Base-by-base conservation (phyloP, 2,113 vertebrate species). In the Lamprotornis superbus region DNA sequence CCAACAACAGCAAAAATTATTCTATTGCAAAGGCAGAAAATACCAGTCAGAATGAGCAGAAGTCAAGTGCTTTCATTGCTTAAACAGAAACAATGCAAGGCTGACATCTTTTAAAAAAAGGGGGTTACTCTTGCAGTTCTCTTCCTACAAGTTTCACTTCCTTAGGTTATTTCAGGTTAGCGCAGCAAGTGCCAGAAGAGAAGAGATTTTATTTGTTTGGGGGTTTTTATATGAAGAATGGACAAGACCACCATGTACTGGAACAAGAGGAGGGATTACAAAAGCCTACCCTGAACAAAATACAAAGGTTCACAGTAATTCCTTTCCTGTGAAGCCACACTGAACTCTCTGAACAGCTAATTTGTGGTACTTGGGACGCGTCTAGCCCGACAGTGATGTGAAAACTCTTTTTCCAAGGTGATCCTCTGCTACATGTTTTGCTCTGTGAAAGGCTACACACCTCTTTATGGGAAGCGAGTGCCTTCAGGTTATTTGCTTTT, bases 141-240 rank as follows among this genome's bases (percentile, higher is more conserved):
- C 84, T 94, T 86, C 92, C 78, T 33, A 19, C 27, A 77, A 64
- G 89, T 95, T 95, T 96, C 55, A 2, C 65, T 96, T 97, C 87
- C 82, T 79, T 76, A 59, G 47, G 16, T 50, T 77, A 33, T 87
- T 93, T 86, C 2, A 4, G 47, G 50, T 82, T 94, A 63, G 76
- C 73, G 77, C 93, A 84, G 73, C 65, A 87, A 87, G 65, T 75
- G 28, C 24, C 40, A 83, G 52, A 68, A 81, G 40, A 86, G 24
- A 86, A 96, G 15, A 27, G 15, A 30, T 85, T 90, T 93, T 83
- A 75, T 94, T 82, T 94, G 69, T 59, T 87, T 78, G 57, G 18
- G 1, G 24, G 18, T 19, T 81, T 93, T 95, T 73, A 46, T 64
- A 35, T 27, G 82, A 80, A 94, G 59, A 89, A 65, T 10, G 6